phyloP scores from a whole-genome alignment of 2,888 invertebrate species.

The Dendrolimus pini region DNA sequence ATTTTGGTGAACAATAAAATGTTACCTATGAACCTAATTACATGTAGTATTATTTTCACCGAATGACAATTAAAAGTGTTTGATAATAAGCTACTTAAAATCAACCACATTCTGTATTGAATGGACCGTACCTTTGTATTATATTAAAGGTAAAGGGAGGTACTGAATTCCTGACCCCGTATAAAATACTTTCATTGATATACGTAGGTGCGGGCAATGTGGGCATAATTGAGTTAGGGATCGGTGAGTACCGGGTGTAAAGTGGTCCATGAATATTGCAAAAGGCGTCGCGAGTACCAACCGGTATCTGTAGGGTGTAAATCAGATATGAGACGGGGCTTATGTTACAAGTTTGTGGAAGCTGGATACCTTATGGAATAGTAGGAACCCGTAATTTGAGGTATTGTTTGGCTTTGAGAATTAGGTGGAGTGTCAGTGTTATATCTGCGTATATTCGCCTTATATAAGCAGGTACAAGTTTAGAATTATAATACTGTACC shows the following conservation, averaged over 20 bases:
- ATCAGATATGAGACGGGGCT: background rate
- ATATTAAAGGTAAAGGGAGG: background rate
- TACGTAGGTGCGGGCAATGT: conserved; percentile 15
- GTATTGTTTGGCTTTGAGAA: background rate
- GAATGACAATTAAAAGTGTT: no score
- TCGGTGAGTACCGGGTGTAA: conserved; percentile 35
- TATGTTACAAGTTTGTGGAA: background rate
- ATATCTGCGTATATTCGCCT: background rate
- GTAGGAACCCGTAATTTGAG: background rate
- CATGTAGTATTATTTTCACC: no score
- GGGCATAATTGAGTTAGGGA: conserved; percentile 36
- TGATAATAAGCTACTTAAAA: background rate
- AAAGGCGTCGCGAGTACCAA: conserved; percentile 28
- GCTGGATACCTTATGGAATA: background rate
- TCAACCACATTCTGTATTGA: background rate
- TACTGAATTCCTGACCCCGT: background rate
- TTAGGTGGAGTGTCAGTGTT: background rate
- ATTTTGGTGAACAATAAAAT: no score
- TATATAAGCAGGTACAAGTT: no score
- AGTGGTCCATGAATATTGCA: conserved; percentile 67
- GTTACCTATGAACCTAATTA: no score
- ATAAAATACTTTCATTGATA: background rate
- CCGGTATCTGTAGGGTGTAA: background rate
- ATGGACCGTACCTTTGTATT: background rate
- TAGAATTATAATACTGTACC: no score